Evolutionary conservation across 64 coral and sea anemone species (phyloP), one percentile per base, ranked within the genome.

Genomic region (Actinia tenebrosa): DNA sequence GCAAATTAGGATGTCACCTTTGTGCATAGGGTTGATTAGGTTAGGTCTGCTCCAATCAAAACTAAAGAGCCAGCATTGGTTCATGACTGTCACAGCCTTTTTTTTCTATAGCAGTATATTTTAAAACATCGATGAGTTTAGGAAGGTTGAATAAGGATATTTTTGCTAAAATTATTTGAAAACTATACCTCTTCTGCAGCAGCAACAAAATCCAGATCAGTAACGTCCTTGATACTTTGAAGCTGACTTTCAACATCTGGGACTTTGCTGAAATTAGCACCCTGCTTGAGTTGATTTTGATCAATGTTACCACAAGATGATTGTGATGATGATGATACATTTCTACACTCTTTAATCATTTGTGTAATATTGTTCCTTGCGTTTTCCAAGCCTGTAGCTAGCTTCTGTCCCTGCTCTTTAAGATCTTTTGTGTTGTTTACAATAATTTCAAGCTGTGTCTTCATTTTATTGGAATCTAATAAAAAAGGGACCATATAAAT

Each of bases 181-280:
- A 23, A 66, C 10, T 22, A 4, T 53, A 98, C 95, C 86, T 94
- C 44, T 15, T 98, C 44, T 56, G 91, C 95, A 16, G 81, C 25
- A 27, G 66, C 84, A 77, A 83, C 89, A 98, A 98, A 98, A 83
- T 98, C 91, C 69, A 81, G 64, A 42, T 89, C 56, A 52, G 91
- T 72, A 45, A 98, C 82, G 2, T 56, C 53, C 16, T 89, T 56
- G 45, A 98, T 44, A 16, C 26, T 93, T 3, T 79, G 3, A 16
- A 98, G 61, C 79, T 98, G 10, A 20, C 5, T 0, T 50, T 82
- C 16, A 75, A 96, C 87, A 84, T 98, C 62, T 2, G 91, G 91
- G 83, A 98, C 88, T 56, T 82, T 91, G 47, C 45, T 93, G 46
- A 98, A 98, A 86, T 98, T 46, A 47, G 95, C 95, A 45, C 87